These are phyloP conservation scores for Prosapia bicincta DNA, from an alignment of 2,888 invertebrate genomes.

Conservation along the genomic window DNA sequence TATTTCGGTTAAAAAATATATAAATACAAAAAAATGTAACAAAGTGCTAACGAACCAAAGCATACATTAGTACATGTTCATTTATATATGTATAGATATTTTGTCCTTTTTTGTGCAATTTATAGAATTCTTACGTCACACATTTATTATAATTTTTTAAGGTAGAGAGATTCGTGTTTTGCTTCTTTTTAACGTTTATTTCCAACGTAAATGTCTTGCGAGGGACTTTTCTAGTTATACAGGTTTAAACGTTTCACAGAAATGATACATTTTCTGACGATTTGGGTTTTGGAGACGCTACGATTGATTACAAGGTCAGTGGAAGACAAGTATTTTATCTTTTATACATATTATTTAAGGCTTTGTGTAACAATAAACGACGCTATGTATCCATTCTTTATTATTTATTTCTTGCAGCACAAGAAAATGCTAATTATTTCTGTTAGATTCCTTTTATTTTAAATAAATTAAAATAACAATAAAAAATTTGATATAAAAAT, in stretches of 20 bases:
- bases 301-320: background rate
- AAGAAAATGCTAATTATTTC: no score
- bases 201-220: background rate
- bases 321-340: background rate
- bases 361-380: no score
- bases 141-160: background rate
- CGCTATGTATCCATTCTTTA: no score
- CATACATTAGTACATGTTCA: conserved; percentile 12
- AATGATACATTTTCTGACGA: background rate
- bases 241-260: background rate
- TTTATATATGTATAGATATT: background rate
- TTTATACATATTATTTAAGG: no score
- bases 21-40: background rate
- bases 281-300: background rate
- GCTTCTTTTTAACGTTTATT: background rate
- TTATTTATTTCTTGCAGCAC: no score
- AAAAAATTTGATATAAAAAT: no score
- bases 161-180: background rate
- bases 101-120: conserved; percentile 16
- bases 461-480: no score
- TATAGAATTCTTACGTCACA: conserved; percentile 15
- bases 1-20: conserved; percentile 1
- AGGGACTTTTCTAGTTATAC: background rate
- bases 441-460: no score
- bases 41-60: conserved; percentile 23